phyloP scores from a whole-genome alignment of 2,113 vertebrate genomes.

The Orcinus orca region DNA sequence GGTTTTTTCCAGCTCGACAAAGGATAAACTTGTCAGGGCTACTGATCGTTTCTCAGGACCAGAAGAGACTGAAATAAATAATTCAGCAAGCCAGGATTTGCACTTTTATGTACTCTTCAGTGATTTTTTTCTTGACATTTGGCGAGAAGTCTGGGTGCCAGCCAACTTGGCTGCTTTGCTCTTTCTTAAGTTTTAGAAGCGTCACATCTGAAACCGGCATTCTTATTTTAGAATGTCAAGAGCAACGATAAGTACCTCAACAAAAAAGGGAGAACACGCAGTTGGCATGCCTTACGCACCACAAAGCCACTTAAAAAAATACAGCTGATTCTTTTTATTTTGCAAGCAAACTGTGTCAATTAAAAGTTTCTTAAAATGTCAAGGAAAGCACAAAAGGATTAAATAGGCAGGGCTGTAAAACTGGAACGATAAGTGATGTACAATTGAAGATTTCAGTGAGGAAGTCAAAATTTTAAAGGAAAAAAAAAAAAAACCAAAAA shows the following conservation, averaged over 20 bases:
- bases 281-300: conserved; percentile 32
- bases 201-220: background rate
- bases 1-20: background rate
- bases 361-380: conserved; percentile 59
- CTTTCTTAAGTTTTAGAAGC: background rate
- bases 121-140: background rate
- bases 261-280: background rate
- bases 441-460: background rate
- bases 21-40: background rate
- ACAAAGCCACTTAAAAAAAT: conserved; percentile 39
- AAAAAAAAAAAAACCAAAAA: background rate
- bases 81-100: background rate
- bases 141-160: conserved; percentile 3
- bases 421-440: background rate
- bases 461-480: background rate
- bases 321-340: conserved; percentile 40
- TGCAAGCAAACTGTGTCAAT: conserved; percentile 46
- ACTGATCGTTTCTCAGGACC: background rate
- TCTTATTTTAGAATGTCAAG: conserved; percentile 46
- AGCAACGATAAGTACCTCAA: background rate
- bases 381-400: conserved; percentile 5
- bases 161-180: background rate
- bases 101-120: background rate
- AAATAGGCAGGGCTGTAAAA: conserved; percentile 5
- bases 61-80: background rate